phyloP scores from a whole-genome alignment of 2,113 vertebrate species.

The Bettongia penicillata region DNA sequence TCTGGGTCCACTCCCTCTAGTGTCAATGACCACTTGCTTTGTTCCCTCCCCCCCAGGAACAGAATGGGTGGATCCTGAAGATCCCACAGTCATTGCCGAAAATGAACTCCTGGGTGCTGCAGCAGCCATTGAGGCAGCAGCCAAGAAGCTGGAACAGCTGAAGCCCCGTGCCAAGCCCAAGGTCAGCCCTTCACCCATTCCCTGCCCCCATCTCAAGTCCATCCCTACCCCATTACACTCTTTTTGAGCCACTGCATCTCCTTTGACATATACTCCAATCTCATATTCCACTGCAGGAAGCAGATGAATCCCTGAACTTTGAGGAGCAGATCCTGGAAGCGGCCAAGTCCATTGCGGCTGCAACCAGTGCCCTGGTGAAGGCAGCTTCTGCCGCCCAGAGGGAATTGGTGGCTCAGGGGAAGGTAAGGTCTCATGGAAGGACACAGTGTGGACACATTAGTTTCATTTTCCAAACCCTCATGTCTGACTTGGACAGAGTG shows the following conservation, averaged over 20 bases:
- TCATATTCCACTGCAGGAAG: constrained; percentile 86
- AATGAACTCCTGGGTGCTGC: constrained; percentile 96
- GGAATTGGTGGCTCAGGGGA: constrained; percentile 97
- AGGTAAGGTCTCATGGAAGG: constrained; percentile 83
- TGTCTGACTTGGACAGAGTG: neutral
- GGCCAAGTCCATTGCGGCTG: constrained; percentile 98
- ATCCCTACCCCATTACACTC: neutral
- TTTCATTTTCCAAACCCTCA: neutral
- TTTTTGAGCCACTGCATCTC: neutral
- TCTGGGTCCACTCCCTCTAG: neutral
- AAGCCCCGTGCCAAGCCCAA: constrained; percentile 97
- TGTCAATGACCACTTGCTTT: neutral
- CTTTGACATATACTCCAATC: neutral
- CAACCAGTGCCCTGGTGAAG: constrained; percentile 97
- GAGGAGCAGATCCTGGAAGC: constrained; percentile 99
- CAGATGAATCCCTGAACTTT: constrained; percentile 98
- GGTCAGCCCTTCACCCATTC: constrained; percentile 79
- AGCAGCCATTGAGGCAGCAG: constrained; percentile 97
- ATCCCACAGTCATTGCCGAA: constrained; percentile 97
- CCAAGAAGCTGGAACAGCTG: constrained; percentile 98
- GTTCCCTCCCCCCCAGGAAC: constrained; percentile 83
- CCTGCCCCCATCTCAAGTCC: neutral
- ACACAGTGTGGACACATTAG: neutral
- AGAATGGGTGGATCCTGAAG: constrained; percentile 97
- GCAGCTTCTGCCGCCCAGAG: constrained; percentile 97